These are phyloP conservation scores for Synanthedon myopaeformis DNA, from an alignment of 2,888 invertebrate genomes.

Conservation along the genomic window DNA sequence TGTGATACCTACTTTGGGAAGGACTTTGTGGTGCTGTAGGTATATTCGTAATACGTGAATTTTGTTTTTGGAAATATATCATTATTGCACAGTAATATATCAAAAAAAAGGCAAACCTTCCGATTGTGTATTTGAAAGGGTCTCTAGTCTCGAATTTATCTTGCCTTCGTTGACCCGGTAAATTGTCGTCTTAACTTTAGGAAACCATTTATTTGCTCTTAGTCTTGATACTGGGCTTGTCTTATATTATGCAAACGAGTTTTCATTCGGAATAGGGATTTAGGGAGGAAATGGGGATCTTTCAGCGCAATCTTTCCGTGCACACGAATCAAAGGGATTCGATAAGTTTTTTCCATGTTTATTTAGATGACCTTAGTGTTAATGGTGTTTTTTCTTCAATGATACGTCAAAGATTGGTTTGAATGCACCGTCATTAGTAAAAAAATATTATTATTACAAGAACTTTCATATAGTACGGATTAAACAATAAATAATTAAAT, in stretches of 20 bases:
- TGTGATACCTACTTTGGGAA: no score
- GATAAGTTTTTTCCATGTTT: slow-evolving; percentile 21
- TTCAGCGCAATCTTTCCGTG: slow-evolving; percentile 25
- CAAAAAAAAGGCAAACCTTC: slow-evolving; percentile 1
- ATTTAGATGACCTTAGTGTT: background rate
- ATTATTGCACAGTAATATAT: background rate
- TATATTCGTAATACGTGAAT: background rate
- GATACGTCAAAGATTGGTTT: no score
- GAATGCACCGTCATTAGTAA: no score
- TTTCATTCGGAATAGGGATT: slow-evolving; percentile 34
- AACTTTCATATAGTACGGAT: no score
- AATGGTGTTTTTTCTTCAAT: no score
- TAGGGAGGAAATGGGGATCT: slow-evolving; percentile 26
- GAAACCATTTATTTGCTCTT: slow-evolving; percentile 57
- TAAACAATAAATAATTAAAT: no score
- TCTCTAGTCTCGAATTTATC: slow-evolving; percentile 38
- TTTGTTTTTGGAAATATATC: background rate
- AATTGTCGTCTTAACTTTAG: slow-evolving; percentile 57
- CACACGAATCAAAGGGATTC: slow-evolving; percentile 28
- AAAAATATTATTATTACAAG: no score
- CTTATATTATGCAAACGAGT: slow-evolving; percentile 56
- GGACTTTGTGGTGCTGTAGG: background rate
- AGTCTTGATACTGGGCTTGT: slow-evolving; percentile 45
- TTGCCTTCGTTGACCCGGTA: slow-evolving; percentile 48
- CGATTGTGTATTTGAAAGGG: slow-evolving; percentile 28